Evolutionary conservation across 2,113 vertebrate genomes (phyloP), one percentile per base, ranked within the genome.

Genomic region (Sitta europaea): DNA sequence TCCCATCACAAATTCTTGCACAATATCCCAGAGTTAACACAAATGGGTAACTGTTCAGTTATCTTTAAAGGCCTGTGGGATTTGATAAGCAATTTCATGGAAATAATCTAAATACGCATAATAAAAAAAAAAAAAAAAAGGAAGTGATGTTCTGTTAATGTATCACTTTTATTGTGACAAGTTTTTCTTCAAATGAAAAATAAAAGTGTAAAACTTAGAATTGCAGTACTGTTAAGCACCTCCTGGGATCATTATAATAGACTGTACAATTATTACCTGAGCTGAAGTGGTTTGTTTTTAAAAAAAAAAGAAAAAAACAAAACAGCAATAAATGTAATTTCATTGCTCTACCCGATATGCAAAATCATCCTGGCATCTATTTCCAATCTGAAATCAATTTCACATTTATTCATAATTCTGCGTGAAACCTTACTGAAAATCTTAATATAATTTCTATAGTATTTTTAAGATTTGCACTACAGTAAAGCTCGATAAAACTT

Each of bases 101-200:
- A 97, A 96, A 96, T 96, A 96, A 94, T 96, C 92, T 96, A 92
- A 95, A 96, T 96, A 97, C 33, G 57, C 90, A 88, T 88, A 90
- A 97, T 95, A 94, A 91, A 83, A 77, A 76, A 88, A 77, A 72
- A n/a, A n/a, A n/a, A n/a, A 75, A 78, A 88, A 48, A 61, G 73
- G 88, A 93, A 96, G 88, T 96, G 94, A 96, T 96, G 92, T 93
- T 96, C 94, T 96, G 63, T 97, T 97, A 90, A 96, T 96, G 93
- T 55, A 97, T 96, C 94, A 95, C 93, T 95, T 96, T 97, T 97
- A 97, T 96, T 90, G 90, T 95, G 88, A 92, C 96, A 96, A 93
- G 95, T 94, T 96, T 95, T 96, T 95, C 92, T 96, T 95, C 96
- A 96, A 96, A 90, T 96, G 94, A 94, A 97, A 97, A 97, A 96